Evolutionary conservation across 1,140 invertebrate species (phyloP).

Genomic region (Marisa cornuarietis): DNA sequence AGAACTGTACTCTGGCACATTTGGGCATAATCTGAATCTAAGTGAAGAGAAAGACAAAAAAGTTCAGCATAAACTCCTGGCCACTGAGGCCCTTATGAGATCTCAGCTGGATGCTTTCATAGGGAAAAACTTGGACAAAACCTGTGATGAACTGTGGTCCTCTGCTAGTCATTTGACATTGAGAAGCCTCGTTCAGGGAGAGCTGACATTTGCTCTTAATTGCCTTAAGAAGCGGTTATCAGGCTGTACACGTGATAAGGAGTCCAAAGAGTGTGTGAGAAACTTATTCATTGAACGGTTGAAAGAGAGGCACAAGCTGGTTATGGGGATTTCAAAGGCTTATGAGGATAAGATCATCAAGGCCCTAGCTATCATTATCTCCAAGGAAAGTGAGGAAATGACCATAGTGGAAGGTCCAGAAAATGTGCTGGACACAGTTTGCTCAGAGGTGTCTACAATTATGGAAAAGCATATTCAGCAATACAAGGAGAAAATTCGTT

Average conservation of each 20-base stretch:
- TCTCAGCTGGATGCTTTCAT: conserved; percentile 55
- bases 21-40: conserved; percentile 41
- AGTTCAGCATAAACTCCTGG: conserved; percentile 50
- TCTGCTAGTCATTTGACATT: conserved; percentile 52
- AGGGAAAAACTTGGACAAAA: conserved; percentile 43
- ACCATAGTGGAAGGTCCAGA: conserved; percentile 38
- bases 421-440: conserved; percentile 39
- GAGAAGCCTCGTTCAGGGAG: conserved; percentile 53
- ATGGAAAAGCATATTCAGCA: conserved; percentile 41
- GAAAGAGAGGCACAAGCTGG: conserved; percentile 38
- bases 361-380: conserved; percentile 37
- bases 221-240: conserved; percentile 48
- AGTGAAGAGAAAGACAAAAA: conserved; percentile 34
- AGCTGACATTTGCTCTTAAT: conserved; percentile 54
- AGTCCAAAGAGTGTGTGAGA: conserved; percentile 34
- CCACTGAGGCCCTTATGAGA: conserved; percentile 53
- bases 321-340: conserved; percentile 35
- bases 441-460: conserved; percentile 41
- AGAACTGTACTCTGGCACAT: conserved; percentile 45
- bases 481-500: conserved; percentile 37
- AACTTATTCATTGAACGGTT: conserved; percentile 49
- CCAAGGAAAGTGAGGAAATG: conserved; percentile 41
- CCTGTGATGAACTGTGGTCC: conserved; percentile 40
- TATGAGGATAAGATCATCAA: conserved; percentile 36
- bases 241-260: conserved; percentile 22